A percentile compares a stretch with the other conserved stretches of the same genome.
Conservation (phyloP, 2,888 invertebrate species). For the Troglohyphantes excavatus region DNA sequence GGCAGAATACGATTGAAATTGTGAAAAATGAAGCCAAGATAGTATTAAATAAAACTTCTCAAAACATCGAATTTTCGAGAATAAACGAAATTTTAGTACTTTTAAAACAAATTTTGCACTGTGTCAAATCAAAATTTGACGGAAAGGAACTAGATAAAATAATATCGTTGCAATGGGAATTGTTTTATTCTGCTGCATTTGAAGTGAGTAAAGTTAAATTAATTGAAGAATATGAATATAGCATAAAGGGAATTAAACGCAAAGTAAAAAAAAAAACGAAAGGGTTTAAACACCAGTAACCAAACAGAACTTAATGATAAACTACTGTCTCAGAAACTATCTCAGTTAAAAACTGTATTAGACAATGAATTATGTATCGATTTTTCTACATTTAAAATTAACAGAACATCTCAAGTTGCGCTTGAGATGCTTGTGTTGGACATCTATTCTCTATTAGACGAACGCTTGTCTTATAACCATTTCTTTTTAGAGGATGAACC, state of each 20-base stretch:
- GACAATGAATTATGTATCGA: not conserved
- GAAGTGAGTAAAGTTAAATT: not conserved
- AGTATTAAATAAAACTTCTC: not conserved
- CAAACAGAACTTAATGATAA: no score
- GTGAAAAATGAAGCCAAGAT: not conserved
- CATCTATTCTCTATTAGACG: slow-evolving; percentile 18
- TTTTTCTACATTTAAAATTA: not conserved
- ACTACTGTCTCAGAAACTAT: no score
- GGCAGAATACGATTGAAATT: not conserved
- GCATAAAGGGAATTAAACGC: not conserved
- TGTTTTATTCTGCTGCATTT: not conserved
- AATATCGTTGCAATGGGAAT: not conserved
- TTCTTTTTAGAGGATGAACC: not conserved
- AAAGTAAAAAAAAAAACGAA: no score
- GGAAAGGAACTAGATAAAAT: not conserved
- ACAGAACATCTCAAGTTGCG: slow-evolving; percentile 17
- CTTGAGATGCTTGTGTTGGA: slow-evolving; percentile 48
- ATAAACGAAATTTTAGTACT: not conserved
- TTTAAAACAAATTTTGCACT: not conserved
- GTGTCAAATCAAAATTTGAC: not conserved
- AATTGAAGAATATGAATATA: not conserved
- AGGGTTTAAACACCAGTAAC: no score
- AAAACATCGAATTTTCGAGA: not conserved
- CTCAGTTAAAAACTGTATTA: no score
- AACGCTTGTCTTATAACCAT: not conserved